These are phyloP conservation scores for Platyscapa corneri DNA, from an alignment of 1,140 invertebrate species.

Conservation along the genomic window DNA sequence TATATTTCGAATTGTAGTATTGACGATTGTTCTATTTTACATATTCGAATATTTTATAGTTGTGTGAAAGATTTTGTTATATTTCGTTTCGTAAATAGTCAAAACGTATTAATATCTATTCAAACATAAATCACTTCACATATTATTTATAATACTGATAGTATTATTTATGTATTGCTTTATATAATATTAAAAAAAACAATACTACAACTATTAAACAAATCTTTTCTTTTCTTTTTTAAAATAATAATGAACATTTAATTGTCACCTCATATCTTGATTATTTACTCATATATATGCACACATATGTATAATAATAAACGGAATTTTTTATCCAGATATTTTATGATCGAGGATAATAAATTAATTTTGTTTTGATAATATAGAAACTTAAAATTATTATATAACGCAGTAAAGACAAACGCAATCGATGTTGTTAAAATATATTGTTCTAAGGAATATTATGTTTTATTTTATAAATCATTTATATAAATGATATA, in stretches of 20 bases:
- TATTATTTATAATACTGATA: neutral
- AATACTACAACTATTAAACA: neutral
- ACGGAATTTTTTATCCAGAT: neutral
- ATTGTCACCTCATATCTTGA: neutral
- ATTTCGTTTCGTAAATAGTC: neutral
- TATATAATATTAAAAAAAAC: neutral
- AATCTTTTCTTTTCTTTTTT: neutral
- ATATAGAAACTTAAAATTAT: too few species aligned
- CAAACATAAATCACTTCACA: neutral
- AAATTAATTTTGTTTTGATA: neutral
- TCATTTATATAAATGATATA: too few species aligned
- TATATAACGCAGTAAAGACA: too few species aligned
- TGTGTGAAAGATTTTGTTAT: neutral
- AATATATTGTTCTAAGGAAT: too few species aligned
- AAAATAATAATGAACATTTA: neutral
- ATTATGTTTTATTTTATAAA: too few species aligned
- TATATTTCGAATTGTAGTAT: neutral
- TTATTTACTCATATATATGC: neutral
- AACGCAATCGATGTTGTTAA: too few species aligned
- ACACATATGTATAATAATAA: neutral
- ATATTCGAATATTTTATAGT: constrained; percentile 5
- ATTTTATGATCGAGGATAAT: neutral
- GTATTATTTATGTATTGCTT: neutral
- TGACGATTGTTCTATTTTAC: constrained; percentile 30
- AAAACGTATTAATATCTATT: neutral